Conservation (phyloP, 2,113 vertebrate species). For the Australoheros scitulus region DNA sequence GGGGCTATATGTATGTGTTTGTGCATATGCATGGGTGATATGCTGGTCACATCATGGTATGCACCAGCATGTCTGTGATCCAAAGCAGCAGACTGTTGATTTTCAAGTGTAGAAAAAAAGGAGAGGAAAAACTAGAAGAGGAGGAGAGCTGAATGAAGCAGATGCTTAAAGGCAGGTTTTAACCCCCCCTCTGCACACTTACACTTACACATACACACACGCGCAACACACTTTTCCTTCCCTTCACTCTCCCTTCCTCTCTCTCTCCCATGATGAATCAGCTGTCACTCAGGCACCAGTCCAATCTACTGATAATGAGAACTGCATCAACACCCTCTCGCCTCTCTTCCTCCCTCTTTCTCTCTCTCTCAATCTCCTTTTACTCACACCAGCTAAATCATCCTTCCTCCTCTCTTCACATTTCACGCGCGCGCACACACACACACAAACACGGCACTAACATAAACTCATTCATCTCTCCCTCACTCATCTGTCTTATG, state of each 20-base stretch:
- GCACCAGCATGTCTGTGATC: slow-evolving; percentile 30
- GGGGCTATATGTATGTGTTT: background rate
- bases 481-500: slow-evolving; percentile 69
- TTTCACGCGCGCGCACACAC: slow-evolving; percentile 19
- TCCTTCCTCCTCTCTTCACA: slow-evolving; percentile 54
- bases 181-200: slow-evolving; percentile 74
- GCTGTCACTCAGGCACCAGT: slow-evolving; percentile 91
- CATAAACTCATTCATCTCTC: slow-evolving; percentile 66
- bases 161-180: slow-evolving; percentile 77
- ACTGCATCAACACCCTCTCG: slow-evolving; percentile 85
- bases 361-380: slow-evolving; percentile 56
- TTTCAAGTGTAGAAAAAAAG: slow-evolving; percentile 37
- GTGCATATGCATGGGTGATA: slow-evolving; percentile 23
- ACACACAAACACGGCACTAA: slow-evolving; percentile 26
- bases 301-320: slow-evolving; percentile 96
- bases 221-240: slow-evolving; percentile 65
- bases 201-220: slow-evolving; percentile 59
- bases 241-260: slow-evolving; percentile 78
- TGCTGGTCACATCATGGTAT: slow-evolving; percentile 45
- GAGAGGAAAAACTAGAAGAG: slow-evolving; percentile 26
- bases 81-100: slow-evolving; percentile 53
- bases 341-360: slow-evolving; percentile 61
- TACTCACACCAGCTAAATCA: slow-evolving; percentile 43
- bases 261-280: slow-evolving; percentile 91
- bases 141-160: slow-evolving; percentile 76